Evolutionary conservation across 2,888 invertebrate species (phyloP).

Genomic region (Troides aeacus): DNA sequence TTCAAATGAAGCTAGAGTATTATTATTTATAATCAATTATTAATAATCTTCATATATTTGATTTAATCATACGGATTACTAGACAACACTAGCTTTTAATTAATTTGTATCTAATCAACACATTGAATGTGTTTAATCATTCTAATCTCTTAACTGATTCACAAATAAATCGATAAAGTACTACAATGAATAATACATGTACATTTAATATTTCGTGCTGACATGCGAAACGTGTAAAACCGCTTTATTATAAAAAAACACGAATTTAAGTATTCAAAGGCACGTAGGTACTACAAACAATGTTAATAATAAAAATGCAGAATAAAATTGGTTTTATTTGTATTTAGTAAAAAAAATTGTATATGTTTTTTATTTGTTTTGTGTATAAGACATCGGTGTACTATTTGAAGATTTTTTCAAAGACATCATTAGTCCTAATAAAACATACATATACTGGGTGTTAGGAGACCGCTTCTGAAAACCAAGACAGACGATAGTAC

Average conservation of each 20-base stretch:
- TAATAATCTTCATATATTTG: too few species aligned
- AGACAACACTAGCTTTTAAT: conserved; percentile 6
- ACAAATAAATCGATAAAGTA: conserved; percentile 32
- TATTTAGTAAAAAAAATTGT: background rate
- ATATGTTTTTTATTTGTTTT: background rate
- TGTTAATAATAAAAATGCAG: background rate
- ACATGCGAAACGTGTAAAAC: conserved; percentile 44
- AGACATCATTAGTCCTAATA: too few species aligned
- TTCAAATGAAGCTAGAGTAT: too few species aligned
- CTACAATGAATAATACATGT: conserved; percentile 27
- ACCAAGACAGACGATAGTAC: too few species aligned
- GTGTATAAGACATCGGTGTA: background rate
- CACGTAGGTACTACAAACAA: conserved; percentile 20
- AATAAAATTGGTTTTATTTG: background rate
- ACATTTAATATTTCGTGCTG: conserved; percentile 37
- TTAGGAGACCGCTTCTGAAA: too few species aligned
- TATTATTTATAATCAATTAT: too few species aligned
- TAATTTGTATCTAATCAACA: conserved; percentile 24
- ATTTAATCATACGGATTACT: background rate
- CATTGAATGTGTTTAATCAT: conserved; percentile 24
- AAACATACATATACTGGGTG: too few species aligned
- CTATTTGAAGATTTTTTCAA: background rate
- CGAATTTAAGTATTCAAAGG: conserved; percentile 15
- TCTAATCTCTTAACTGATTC: conserved; percentile 28
- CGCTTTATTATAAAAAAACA: conserved; percentile 34